Evolutionary conservation across 2,888 invertebrate species (phyloP).

Genomic region (Lysandra coridon): DNA sequence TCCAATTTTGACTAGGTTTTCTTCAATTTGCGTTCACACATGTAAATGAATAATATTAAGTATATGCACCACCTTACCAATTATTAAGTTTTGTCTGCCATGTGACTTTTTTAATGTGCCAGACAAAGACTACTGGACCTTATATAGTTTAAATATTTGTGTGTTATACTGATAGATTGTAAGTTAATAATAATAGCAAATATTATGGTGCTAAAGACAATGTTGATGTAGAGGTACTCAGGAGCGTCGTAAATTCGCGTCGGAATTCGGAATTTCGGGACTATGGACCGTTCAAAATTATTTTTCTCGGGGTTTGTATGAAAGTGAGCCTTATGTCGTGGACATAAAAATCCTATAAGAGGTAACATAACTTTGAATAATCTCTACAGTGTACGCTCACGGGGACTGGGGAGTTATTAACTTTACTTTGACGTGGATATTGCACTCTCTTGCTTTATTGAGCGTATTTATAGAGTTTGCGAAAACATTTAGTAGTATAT

Average conservation of each 20-base stretch:
- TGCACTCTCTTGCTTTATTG: not conserved
- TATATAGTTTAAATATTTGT: too few species aligned
- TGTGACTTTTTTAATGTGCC: too few species aligned
- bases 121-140: too few species aligned
- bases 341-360: not conserved
- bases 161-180: too few species aligned
- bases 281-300: not conserved
- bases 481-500: not conserved
- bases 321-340: not conserved
- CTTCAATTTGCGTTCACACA: too few species aligned
- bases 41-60: too few species aligned
- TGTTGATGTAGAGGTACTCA: not conserved
- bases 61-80: too few species aligned
- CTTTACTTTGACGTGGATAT: conserved; percentile 9
- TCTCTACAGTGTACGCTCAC: not conserved
- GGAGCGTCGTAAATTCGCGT: not conserved
- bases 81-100: too few species aligned
- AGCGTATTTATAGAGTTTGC: not conserved
- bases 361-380: not conserved
- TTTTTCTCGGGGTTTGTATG: not conserved
- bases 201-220: not conserved
- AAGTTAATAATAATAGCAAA: not conserved
- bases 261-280: not conserved
- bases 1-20: too few species aligned
- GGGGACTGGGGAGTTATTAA: not conserved